These are phyloP conservation scores for Acinonyx jubatus DNA, from an alignment of 2,113 vertebrate genomes.

Conservation along the genomic window DNA sequence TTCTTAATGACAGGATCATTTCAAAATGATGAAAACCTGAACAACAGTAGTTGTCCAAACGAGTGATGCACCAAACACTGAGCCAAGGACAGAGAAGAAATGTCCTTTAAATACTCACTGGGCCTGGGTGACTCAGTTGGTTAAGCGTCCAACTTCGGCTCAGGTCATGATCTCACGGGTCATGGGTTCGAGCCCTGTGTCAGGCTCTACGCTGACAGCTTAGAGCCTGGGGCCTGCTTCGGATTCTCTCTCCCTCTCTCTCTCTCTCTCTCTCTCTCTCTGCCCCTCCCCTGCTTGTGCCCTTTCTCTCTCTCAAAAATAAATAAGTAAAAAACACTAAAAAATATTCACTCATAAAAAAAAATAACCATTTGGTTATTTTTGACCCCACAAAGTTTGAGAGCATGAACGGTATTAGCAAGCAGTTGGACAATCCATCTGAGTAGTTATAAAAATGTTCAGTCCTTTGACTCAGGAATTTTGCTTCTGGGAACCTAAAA, in stretches of 20 bases:
- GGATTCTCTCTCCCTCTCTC: too few relatives aligned
- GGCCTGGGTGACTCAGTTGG: too few relatives aligned
- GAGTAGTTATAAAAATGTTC: background rate
- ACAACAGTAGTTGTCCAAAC: background rate
- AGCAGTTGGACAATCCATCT: background rate
- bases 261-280: too few relatives aligned
- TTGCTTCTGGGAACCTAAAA: slow-evolving; percentile 19
- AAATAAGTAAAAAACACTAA: too few relatives aligned
- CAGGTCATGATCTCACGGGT: too few relatives aligned
- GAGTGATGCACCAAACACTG: background rate
- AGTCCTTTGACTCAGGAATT: background rate
- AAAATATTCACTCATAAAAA: too few relatives aligned
- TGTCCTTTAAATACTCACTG: background rate
- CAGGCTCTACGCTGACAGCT: too few relatives aligned
- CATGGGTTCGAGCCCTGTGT: too few relatives aligned
- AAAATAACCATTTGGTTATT: background rate
- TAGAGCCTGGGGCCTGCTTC: too few relatives aligned
- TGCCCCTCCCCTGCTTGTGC: too few relatives aligned
- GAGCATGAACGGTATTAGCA: background rate
- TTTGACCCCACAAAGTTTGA: background rate
- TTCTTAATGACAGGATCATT: background rate
- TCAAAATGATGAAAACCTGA: background rate
- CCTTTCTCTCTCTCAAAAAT: too few relatives aligned
- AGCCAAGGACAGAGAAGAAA: background rate
- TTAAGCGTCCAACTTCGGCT: too few relatives aligned